Base-by-base conservation (phyloP, 1,140 invertebrate genomes). In the Campoletis sonorensis region DNA sequence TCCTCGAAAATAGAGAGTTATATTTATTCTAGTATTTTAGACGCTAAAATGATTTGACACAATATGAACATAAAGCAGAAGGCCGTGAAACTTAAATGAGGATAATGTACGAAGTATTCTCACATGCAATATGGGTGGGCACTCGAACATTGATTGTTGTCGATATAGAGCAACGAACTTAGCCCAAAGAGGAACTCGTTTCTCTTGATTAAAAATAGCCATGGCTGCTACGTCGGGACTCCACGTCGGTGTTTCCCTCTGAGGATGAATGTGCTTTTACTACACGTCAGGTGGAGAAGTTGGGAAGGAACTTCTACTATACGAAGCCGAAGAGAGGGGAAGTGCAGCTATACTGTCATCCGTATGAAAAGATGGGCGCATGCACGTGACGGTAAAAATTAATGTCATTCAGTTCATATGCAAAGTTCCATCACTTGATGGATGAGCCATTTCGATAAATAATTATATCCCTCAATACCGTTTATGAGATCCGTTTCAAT, bases 151-250 rank as follows among this genome's bases (percentile, higher is more conserved):
- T 70, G 30, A 70, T 70, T 33, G 30, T 37, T 18, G 11, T 70
- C 16, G 30, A 64, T 64, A 21, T 33, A 15, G 27, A 70, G 67
- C 15, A 33, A 18, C 27, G 16, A 27, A 33, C 67, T 15, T 30
- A 70, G 13, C 13, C 5, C 4, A 33, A 18, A 70, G 11, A 33
- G 10, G 30, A 70, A 33, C 67, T 16, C 30, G 16, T n/a, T 21
- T 70, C 67, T 13, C 67, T 70, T 70, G 15, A 33, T 7, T 70
- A 18, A 70, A 64, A 30, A 70, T 30, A 33, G 67, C 1, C 67
- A 21, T 18, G 67, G 15, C 26, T 70, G 30, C 11, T 8, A 33
- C 27, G 27, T 33, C 30, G n/a, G n/a, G 30, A 70, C 16, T 4
- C 11, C 23, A 27, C 21, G 11, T 23, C 37, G 16, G 16, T 70